These are phyloP conservation scores for Drosophila nigromelanica DNA, from an alignment of 1,140 invertebrate species.

Conservation along the genomic window DNA sequence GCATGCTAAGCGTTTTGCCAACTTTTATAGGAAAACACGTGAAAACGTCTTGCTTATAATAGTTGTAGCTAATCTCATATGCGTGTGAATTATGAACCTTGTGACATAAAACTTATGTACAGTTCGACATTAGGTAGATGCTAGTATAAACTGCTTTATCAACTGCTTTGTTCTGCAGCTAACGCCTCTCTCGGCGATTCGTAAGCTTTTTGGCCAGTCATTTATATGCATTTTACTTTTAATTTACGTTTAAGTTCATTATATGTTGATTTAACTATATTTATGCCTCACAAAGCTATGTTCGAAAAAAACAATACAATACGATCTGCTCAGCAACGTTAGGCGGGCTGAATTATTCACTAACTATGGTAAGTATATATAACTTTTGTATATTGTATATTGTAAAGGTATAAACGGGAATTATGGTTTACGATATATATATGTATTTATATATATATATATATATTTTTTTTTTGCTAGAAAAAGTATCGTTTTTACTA, in stretches of 20 bases:
- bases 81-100: conserved; percentile 2
- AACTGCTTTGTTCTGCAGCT: conserved; percentile 22
- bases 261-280: conserved; percentile 4
- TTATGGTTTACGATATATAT: conserved; percentile 13
- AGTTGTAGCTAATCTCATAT: conserved; percentile 7
- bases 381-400: conserved; percentile 44
- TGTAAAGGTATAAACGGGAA: conserved; percentile 56
- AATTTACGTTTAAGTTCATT: neutral
- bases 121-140: conserved; percentile 22
- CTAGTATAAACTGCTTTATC: conserved; percentile 25
- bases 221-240: conserved; percentile 2
- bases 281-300: conserved; percentile 30
- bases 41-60: neutral
- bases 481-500: conserved; percentile 44
- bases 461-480: conserved; percentile 42
- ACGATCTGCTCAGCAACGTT: conserved; percentile 68
- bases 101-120: conserved; percentile 41
- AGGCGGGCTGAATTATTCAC: conserved; percentile 74
- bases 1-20: neutral
- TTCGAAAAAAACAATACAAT: conserved; percentile 37
- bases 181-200: conserved; percentile 8
- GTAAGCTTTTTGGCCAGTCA: conserved; percentile 11
- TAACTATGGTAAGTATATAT: conserved; percentile 62
- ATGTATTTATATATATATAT: conserved; percentile 15
- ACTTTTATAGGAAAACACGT: conserved; percentile 1